Evolutionary conservation across 2,113 vertebrate genomes (phyloP).

Genomic region (Chionodraco myersi): DNA sequence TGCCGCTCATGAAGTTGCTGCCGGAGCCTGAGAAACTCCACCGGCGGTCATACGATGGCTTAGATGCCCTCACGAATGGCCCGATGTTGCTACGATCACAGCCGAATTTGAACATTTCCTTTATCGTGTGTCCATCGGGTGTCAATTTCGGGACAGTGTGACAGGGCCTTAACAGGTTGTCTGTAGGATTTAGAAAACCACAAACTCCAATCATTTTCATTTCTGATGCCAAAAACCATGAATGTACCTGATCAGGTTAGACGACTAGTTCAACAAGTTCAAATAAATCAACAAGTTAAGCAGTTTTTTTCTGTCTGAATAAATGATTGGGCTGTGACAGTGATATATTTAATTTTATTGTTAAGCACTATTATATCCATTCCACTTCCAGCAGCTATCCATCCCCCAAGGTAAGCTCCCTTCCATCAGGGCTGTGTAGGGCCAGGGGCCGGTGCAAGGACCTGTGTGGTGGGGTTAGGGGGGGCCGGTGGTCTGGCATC

Average conservation of each 20-base stretch:
- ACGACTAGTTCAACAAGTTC: background rate
- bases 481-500: conserved; percentile 22
- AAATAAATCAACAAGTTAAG: background rate
- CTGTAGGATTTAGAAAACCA: background rate
- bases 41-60: too few species aligned
- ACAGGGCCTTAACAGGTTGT: too few species aligned
- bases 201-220: background rate
- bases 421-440: conserved; percentile 33
- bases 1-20: too few species aligned
- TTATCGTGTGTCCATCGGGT: too few species aligned
- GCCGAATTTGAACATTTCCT: too few species aligned
- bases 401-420: conserved; percentile 55
- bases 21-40: too few species aligned
- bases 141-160: too few species aligned
- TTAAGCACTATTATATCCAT: conserved; percentile 11
- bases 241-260: background rate
- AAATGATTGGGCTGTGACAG: background rate
- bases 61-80: too few species aligned
- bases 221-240: background rate
- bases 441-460: conserved; percentile 28
- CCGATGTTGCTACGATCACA: too few species aligned
- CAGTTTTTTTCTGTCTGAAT: background rate
- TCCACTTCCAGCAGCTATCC: conserved; percentile 18
- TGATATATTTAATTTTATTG: conserved; percentile 15
- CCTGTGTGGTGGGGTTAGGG: conserved; percentile 6